phyloP scores from a whole-genome alignment of 2,888 invertebrate genomes.

The Polymixis lichenea region DNA sequence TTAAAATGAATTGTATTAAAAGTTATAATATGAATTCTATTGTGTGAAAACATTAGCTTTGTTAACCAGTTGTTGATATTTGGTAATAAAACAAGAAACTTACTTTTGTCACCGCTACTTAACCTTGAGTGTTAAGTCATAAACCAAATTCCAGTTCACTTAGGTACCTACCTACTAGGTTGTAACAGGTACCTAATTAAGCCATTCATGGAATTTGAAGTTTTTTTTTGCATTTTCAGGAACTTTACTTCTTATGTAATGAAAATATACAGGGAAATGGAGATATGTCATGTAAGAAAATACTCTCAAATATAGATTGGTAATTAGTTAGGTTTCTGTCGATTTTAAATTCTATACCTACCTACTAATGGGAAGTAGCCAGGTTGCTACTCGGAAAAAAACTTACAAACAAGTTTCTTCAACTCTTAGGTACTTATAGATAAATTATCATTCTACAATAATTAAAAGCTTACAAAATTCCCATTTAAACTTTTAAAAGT shows the following conservation, averaged over 20 bases:
- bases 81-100: neutral
- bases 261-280: neutral
- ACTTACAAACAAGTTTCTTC: neutral
- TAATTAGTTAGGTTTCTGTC: neutral
- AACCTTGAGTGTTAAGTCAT: neutral
- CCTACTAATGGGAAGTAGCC: neutral
- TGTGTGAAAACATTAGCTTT: neutral
- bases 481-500: neutral
- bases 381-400: neutral
- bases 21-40: neutral
- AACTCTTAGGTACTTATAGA: neutral
- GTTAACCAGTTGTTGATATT: neutral
- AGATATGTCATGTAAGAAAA: no score
- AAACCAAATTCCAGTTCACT: neutral
- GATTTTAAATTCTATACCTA: neutral
- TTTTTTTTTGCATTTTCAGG: no score
- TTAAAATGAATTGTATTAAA: neutral
- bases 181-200: no score
- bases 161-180: neutral
- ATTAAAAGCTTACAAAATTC: conserved; percentile 15
- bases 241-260: neutral
- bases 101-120: neutral
- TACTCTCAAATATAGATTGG: neutral
- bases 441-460: conserved; percentile 9
- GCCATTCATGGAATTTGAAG: neutral